phyloP scores from a whole-genome alignment of 2,113 vertebrate genomes.

The Gasterosteus nipponicus region DNA sequence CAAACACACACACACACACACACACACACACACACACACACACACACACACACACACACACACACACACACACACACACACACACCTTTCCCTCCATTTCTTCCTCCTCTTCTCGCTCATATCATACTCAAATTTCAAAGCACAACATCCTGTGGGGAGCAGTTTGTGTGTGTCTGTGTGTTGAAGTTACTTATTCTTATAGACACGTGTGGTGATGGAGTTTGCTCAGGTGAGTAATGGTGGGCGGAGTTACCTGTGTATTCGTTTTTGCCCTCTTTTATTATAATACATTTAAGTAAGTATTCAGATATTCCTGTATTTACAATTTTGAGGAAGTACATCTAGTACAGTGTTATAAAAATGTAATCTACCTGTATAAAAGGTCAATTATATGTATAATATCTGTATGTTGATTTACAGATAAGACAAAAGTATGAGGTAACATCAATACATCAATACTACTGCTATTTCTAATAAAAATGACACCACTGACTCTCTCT shows the following conservation, averaged over 20 bases:
- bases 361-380: no score
- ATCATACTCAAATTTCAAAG: conserved; percentile 59
- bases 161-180: not conserved
- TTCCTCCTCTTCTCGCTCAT: conserved; percentile 27
- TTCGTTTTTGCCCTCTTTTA: not conserved
- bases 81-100: not conserved
- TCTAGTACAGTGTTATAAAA: no score
- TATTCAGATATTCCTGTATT: not conserved
- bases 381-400: no score
- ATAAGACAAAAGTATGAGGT: no score
- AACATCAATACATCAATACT: no score
- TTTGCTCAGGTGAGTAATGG: no score
- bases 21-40: conserved; percentile 26
- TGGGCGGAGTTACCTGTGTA: not conserved
- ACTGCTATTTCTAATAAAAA: no score
- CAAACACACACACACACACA: conserved; percentile 32
- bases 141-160: conserved; percentile 57
- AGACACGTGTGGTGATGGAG: not conserved
- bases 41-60: conserved; percentile 23
- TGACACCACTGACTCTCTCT: no score
- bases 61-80: conserved; percentile 33
- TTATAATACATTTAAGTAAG: not conserved
- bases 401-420: no score
- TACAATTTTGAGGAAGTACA: no score
- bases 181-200: not conserved